These are phyloP conservation scores for honey bee (Apis mellifera) DNA, from an alignment of 1,140 invertebrate species.

Conservation along the genomic window DNA sequence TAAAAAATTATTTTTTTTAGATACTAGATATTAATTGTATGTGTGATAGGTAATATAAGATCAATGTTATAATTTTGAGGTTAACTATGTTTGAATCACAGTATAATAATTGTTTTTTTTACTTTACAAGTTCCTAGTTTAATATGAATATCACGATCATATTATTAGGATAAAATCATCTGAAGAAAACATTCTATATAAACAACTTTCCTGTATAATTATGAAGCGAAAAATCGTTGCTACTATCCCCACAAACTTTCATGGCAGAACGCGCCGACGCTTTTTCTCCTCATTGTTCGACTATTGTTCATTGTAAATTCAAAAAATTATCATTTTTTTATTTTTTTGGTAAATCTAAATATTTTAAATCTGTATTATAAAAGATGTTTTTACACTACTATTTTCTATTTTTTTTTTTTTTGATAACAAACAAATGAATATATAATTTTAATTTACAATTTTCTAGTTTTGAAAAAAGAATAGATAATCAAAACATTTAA, in stretches of 20 bases:
- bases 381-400: not conserved
- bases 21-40: not conserved
- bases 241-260: not conserved
- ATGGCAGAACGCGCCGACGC: slow-evolving; percentile 7
- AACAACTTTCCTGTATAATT: slow-evolving; percentile 28
- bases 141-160: not conserved
- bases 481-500: not conserved
- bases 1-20: not conserved
- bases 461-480: not conserved
- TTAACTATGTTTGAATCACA: slow-evolving; percentile 15
- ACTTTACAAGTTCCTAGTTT: too few relatives aligned
- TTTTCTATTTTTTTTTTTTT: not conserved
- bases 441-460: not conserved
- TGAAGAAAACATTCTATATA: not conserved
- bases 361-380: not conserved
- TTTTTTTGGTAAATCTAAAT: not conserved
- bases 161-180: slow-evolving; percentile 11
- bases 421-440: not conserved
- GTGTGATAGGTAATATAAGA: not conserved
- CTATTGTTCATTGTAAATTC: not conserved
- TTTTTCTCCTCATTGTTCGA: not conserved
- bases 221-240: not conserved
- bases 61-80: slow-evolving; percentile 18
- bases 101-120: not conserved
- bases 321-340: not conserved